Evolutionary conservation across 2,888 invertebrate species (phyloP).

Genomic region (Opisthograptis luteolata): DNA sequence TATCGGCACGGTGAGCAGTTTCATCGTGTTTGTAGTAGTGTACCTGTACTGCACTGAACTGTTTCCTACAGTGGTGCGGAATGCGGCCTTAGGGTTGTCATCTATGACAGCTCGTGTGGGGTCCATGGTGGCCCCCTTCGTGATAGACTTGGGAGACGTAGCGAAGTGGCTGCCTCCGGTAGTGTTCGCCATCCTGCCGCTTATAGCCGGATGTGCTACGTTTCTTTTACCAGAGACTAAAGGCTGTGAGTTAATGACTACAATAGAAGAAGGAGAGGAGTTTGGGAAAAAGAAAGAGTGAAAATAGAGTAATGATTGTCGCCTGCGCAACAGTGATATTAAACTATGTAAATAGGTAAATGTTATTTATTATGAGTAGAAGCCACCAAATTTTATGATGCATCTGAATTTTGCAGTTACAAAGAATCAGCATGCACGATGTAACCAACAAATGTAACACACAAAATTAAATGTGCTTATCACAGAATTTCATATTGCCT

Average conservation of each 20-base stretch:
- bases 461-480: too few relatives aligned
- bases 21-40: conserved; percentile 92
- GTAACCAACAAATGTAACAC: too few relatives aligned
- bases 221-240: conserved; percentile 91
- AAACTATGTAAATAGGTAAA: too few relatives aligned
- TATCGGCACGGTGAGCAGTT: conserved; percentile 90
- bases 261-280: conserved; percentile 91
- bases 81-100: conserved; percentile 94
- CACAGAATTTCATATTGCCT: too few relatives aligned
- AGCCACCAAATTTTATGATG: too few relatives aligned
- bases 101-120: conserved; percentile 95
- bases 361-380: too few relatives aligned
- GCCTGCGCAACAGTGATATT: too few relatives aligned
- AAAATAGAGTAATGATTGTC: neutral
- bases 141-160: conserved; percentile 84
- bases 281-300: conserved; percentile 59
- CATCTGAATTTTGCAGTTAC: too few relatives aligned
- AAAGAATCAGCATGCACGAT: too few relatives aligned
- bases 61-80: conserved; percentile 94
- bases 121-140: conserved; percentile 93
- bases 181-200: conserved; percentile 88
- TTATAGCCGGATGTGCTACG: conserved; percentile 80
- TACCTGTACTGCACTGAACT: conserved; percentile 94
- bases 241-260: conserved; percentile 90
- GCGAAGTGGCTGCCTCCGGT: conserved; percentile 87